phyloP scores from a whole-genome alignment of 2,888 invertebrate genomes.

The Drosophila merina region DNA sequence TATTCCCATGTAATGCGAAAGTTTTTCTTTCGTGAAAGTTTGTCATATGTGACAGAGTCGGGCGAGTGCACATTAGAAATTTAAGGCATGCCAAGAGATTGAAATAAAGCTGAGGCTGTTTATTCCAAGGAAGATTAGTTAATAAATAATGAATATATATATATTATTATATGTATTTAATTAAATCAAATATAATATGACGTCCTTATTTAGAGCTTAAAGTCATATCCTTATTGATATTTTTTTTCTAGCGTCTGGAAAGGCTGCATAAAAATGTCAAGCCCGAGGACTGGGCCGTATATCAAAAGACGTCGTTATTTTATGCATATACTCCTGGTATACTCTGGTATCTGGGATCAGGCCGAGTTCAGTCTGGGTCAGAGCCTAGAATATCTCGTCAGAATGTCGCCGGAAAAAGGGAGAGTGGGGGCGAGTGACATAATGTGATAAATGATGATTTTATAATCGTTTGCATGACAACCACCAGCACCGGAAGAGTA shows the following conservation, averaged over 20 bases:
- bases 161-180: background rate
- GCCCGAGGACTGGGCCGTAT: conserved; percentile 34
- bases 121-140: background rate
- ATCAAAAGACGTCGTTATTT: conserved; percentile 52
- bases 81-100: conserved; percentile 4
- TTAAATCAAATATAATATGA: background rate
- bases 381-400: conserved; percentile 42
- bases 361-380: conserved; percentile 38
- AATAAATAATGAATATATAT: no score
- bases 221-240: conserved; percentile 26
- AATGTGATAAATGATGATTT: conserved; percentile 81
- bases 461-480: conserved; percentile 70
- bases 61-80: conserved; percentile 20
- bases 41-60: conserved; percentile 23
- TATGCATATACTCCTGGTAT: conserved; percentile 11
- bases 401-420: conserved; percentile 47
- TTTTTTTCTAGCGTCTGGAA: background rate
- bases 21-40: conserved; percentile 33
- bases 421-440: conserved; percentile 57
- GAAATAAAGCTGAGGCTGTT: background rate
- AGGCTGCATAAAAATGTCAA: conserved; percentile 29
- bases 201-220: background rate
- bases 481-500: conserved; percentile 19
- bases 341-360: conserved; percentile 18
- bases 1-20: conserved; percentile 35